Conservation (phyloP, 2,888 invertebrate genomes). For the Agrochola circellaris region DNA sequence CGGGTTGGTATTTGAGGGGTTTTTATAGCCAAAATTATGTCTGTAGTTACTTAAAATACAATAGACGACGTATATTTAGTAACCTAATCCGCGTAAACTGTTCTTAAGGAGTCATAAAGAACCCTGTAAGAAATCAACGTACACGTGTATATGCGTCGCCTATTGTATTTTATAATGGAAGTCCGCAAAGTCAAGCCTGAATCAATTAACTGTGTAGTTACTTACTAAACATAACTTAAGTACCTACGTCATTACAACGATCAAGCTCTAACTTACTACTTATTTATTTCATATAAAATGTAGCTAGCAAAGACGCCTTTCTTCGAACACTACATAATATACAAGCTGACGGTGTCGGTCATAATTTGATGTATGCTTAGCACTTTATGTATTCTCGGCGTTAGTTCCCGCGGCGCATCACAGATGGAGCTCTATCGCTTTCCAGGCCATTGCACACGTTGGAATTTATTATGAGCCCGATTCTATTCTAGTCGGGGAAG, state of each 20-base stretch:
- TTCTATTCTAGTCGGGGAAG: constrained; percentile 49
- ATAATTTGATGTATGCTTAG: constrained; percentile 35
- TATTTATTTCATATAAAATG: background rate
- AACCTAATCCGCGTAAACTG: too few species aligned
- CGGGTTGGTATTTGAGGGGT: too few species aligned
- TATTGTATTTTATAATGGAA: too few species aligned
- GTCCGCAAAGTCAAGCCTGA: too few species aligned
- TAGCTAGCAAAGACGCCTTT: background rate
- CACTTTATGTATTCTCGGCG: constrained; percentile 36
- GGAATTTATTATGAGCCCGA: constrained; percentile 60
- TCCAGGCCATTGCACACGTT: constrained; percentile 53
- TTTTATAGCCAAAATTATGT: too few species aligned
- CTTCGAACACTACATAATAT: constrained; percentile 13
- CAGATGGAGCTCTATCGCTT: constrained; percentile 57
- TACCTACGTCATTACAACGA: background rate
- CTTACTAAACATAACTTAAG: background rate
- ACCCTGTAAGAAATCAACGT: too few species aligned
- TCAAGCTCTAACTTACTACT: background rate
- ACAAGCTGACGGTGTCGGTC: constrained; percentile 17
- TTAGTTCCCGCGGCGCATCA: constrained; percentile 34
- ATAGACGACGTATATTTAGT: too few species aligned
- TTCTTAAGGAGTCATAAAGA: too few species aligned
- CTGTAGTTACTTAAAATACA: too few species aligned
- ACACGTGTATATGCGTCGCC: too few species aligned
- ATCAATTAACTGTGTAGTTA: too few species aligned